Conservation (phyloP, 2,113 vertebrate genomes). For the Dasyornis broadbenti region DNA sequence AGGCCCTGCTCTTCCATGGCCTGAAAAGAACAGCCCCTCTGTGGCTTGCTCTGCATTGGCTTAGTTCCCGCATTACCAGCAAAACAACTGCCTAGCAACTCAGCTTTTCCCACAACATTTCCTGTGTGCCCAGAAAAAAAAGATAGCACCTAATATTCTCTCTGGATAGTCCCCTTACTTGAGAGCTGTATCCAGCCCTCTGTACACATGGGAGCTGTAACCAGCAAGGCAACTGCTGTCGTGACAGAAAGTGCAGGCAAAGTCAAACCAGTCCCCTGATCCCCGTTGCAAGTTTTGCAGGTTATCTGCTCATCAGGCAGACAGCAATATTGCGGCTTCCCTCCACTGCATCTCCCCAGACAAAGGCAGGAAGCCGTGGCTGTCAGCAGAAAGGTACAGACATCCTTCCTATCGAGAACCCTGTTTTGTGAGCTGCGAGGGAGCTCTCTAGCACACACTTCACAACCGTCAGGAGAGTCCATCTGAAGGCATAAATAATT, state of each 20-base stretch:
- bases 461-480: background rate
- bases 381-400: constrained; percentile 14
- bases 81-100: constrained; percentile 70
- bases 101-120: constrained; percentile 67
- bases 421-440: background rate
- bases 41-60: constrained; percentile 8
- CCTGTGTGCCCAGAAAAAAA: constrained; percentile 1
- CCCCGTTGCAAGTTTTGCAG: background rate
- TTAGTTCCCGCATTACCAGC: constrained; percentile 34
- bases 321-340: background rate
- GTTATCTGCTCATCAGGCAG: constrained; percentile 15
- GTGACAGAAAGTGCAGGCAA: background rate
- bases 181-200: background rate
- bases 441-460: background rate
- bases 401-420: background rate
- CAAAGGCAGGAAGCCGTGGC: constrained; percentile 63
- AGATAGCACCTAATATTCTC: background rate
- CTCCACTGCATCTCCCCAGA: constrained; percentile 71
- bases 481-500: background rate
- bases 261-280: background rate
- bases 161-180: background rate
- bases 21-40: constrained; percentile 20
- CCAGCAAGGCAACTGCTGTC: background rate
- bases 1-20: background rate
- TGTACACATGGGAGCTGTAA: background rate